Conservation (phyloP, 2,113 vertebrate genomes). For the Rhizomys pruinosus region DNA sequence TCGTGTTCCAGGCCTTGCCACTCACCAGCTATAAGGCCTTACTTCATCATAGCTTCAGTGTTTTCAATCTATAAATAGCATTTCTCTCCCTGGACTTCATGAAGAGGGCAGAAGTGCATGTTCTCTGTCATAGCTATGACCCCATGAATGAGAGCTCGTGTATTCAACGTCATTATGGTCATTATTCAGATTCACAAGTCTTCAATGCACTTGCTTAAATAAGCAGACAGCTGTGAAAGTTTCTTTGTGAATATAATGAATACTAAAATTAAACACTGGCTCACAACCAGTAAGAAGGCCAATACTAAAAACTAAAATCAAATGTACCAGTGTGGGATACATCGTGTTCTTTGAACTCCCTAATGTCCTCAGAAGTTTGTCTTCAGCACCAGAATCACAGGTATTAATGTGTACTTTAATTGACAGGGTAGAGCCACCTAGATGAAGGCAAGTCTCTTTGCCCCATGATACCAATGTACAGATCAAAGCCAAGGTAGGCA, state of each 20-base stretch:
- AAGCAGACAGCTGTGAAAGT: background rate
- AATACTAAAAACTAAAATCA: background rate
- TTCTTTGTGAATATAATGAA: background rate
- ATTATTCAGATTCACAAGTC: background rate
- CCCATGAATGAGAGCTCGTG: accelerated
- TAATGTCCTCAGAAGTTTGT: background rate
- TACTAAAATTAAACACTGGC: constrained; percentile 8
- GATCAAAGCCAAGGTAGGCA: background rate
- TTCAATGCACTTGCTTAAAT: background rate
- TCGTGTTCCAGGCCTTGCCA: background rate
- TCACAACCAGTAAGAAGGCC: background rate
- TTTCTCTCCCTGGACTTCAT: background rate
- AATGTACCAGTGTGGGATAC: background rate
- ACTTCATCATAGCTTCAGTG: background rate
- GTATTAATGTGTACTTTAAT: background rate
- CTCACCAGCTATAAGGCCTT: accelerated
- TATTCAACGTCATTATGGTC: background rate
- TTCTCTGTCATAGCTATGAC: too few species aligned
- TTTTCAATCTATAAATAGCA: background rate
- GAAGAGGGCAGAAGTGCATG: accelerated
- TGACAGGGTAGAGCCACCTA: background rate
- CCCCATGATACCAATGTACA: background rate
- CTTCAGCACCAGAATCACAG: background rate
- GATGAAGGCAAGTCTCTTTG: background rate
- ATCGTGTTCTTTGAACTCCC: background rate